Evolutionary conservation across 2,113 vertebrate genomes (phyloP).

Genomic region (Pantherophis guttatus): DNA sequence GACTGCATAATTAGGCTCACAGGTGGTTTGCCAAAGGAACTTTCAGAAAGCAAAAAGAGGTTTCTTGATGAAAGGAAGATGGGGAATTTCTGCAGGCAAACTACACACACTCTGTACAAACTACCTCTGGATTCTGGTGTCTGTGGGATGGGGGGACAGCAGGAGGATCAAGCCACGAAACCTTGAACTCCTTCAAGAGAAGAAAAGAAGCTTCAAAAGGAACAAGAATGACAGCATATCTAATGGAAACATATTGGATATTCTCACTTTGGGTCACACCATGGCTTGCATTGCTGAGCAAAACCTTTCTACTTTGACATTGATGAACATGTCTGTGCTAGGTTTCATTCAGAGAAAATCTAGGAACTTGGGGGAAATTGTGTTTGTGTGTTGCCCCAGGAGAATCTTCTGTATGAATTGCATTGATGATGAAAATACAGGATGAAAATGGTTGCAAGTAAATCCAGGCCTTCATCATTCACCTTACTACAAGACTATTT

Average conservation of each 20-base stretch:
- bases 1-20: constrained; percentile 64
- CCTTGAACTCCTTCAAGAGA: constrained; percentile 64
- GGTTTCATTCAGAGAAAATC: constrained; percentile 24
- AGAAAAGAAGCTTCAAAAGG: constrained; percentile 75
- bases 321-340: constrained; percentile 65
- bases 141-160: constrained; percentile 70
- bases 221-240: constrained; percentile 69
- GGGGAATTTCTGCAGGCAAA: constrained; percentile 11
- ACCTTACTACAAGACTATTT: not conserved
- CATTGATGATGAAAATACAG: not conserved
- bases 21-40: constrained; percentile 51
- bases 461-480: not conserved
- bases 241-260: constrained; percentile 64
- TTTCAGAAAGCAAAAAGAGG: constrained; percentile 66
- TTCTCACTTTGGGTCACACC: constrained; percentile 70
- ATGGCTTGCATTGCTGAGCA: constrained; percentile 66
- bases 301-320: constrained; percentile 73
- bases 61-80: constrained; percentile 68
- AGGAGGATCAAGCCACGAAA: constrained; percentile 58
- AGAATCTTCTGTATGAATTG: not conserved
- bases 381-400: not conserved
- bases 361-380: constrained; percentile 21
- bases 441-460: fast-evolving
- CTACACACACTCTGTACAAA: not conserved
- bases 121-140: constrained; percentile 59